These are phyloP conservation scores for Peucedramus taeniatus DNA, from an alignment of 2,113 vertebrate species.

Conservation along the genomic window DNA sequence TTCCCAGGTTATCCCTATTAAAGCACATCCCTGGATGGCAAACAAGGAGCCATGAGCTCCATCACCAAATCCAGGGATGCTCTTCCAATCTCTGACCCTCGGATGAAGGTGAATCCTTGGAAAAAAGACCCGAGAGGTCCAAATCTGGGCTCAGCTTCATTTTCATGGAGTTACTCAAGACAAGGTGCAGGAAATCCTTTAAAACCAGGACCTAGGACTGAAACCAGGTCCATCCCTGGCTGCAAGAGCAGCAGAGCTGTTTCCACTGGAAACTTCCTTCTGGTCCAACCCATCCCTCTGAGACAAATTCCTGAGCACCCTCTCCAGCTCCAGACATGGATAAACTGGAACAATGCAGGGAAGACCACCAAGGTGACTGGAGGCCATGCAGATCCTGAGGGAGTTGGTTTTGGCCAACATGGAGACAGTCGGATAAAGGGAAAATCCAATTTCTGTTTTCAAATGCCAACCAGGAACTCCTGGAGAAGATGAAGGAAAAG, in stretches of 20 bases:
- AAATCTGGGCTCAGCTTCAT: not conserved
- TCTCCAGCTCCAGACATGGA: not conserved
- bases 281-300: accelerated
- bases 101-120: not conserved
- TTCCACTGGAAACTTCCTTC: not conserved
- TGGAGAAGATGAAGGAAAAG: not conserved
- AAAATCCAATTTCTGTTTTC: not conserved
- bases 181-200: not conserved
- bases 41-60: not conserved
- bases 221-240: not conserved
- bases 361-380: not conserved
- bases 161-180: not conserved
- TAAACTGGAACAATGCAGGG: accelerated
- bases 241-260: not conserved
- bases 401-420: not conserved
- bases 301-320: accelerated
- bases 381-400: not conserved
- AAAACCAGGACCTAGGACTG: not conserved
- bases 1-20: not conserved
- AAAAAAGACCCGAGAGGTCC: accelerated
- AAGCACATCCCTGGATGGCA: not conserved
- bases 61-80: accelerated
- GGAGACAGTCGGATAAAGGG: not conserved
- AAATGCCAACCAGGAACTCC: not conserved
- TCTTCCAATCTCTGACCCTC: accelerated